Evolutionary conservation across 1,140 invertebrate genomes (phyloP).

Genomic region (Delia radicum): DNA sequence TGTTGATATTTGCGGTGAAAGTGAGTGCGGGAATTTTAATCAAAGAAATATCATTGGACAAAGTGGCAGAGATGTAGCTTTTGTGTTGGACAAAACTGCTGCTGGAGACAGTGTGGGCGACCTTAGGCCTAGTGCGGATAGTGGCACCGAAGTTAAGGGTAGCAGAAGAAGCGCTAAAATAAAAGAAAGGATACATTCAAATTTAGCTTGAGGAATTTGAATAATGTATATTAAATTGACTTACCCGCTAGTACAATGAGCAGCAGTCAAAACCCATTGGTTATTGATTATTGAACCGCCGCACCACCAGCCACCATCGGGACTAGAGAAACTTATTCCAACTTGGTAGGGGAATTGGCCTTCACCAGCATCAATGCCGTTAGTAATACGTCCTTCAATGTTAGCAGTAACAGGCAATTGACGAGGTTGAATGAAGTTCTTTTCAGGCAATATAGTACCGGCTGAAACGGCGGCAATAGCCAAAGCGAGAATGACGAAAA

Average conservation of each 20-base stretch:
- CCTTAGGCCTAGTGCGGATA: conserved; percentile 32
- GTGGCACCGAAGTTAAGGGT: conserved; percentile 39
- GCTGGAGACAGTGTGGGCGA: conserved; percentile 33
- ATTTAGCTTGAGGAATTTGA: conserved; percentile 59
- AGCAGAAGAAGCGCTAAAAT: conserved; percentile 35
- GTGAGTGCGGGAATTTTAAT: conserved; percentile 37
- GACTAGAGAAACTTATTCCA: conserved; percentile 45
- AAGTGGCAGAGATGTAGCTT: conserved; percentile 34
- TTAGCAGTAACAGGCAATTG: conserved; percentile 30
- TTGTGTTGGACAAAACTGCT: conserved; percentile 34
- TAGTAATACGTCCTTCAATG: too few relatives aligned
- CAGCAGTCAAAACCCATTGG: too few relatives aligned
- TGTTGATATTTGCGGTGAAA: conserved; percentile 25
- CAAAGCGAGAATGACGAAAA: conserved; percentile 44
- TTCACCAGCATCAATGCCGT: too few relatives aligned
- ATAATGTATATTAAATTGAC: conserved; percentile 61
- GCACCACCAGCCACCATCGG: conserved; percentile 57
- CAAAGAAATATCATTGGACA: conserved; percentile 47
- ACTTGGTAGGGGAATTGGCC: too few relatives aligned
- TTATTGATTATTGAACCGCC: too few relatives aligned
- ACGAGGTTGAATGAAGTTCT: conserved; percentile 36
- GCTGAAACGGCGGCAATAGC: conserved; percentile 44
- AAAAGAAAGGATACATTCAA: not conserved
- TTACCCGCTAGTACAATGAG: too few relatives aligned
- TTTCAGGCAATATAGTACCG: conserved; percentile 33